These are phyloP conservation scores for Channa striata DNA, from an alignment of 2,797 vertebrate genomes.

Conservation along the genomic window DNA sequence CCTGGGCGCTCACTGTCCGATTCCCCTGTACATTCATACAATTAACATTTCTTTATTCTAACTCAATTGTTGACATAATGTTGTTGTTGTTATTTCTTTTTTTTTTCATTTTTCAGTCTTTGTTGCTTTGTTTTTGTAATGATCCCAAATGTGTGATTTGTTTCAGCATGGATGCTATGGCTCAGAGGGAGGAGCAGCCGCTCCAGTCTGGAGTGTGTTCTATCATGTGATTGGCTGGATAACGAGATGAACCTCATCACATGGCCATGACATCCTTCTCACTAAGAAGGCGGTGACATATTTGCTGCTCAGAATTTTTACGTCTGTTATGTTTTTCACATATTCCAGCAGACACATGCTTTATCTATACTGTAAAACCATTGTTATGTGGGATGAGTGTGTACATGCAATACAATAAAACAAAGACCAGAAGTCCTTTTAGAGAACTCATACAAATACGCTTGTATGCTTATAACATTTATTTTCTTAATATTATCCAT, in stretches of 20 bases:
- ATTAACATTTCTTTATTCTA: no score
- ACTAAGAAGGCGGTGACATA: neutral
- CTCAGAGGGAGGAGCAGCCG: slow-evolving; percentile 75
- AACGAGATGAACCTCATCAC: neutral
- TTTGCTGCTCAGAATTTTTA: slow-evolving; percentile 12
- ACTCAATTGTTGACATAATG: no score
- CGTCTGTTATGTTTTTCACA: slow-evolving; percentile 1
- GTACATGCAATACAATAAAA: neutral
- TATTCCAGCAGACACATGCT: neutral
- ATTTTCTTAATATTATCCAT: slow-evolving; percentile 12
- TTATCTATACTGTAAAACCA: neutral
- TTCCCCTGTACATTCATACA: no score
- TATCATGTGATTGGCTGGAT: slow-evolving; percentile 87
- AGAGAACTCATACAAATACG: slow-evolving; percentile 4
- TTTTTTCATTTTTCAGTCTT: neutral
- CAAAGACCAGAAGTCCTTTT: slow-evolving; percentile 20
- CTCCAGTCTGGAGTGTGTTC: slow-evolving; percentile 92
- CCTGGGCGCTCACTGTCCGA: no score
- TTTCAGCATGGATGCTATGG: slow-evolving; percentile 60
- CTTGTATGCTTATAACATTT: neutral
- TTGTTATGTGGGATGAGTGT: neutral
- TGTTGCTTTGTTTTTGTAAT: neutral
- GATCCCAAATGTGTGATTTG: slow-evolving; percentile 29
- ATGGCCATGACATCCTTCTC: neutral
- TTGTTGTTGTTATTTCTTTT: neutral